Evolutionary conservation across 2,888 invertebrate genomes (phyloP).

Genomic region (Chironomus riparius): DNA sequence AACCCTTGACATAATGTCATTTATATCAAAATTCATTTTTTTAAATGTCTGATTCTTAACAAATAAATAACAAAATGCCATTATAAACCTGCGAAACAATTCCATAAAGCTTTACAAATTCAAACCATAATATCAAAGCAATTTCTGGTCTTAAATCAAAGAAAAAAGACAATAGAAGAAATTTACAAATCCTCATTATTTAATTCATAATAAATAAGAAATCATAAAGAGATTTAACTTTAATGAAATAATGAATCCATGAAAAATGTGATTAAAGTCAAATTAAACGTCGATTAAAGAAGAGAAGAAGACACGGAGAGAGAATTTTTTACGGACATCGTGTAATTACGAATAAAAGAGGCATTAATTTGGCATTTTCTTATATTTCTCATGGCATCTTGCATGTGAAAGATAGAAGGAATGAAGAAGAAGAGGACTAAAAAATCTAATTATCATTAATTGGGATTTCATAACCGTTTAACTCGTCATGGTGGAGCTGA

Average conservation of each 20-base stretch:
- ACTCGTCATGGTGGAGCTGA: neutral
- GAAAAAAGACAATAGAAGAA: too few species aligned
- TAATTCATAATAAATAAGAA: too few species aligned
- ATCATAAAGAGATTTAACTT: neutral
- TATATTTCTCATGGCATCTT: neutral
- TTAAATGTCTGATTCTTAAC: too few species aligned
- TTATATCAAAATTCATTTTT: too few species aligned
- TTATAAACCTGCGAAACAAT: too few species aligned
- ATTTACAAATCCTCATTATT: too few species aligned
- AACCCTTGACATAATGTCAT: too few species aligned
- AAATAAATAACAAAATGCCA: too few species aligned
- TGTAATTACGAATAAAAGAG: neutral
- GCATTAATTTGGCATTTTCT: constrained; percentile 12
- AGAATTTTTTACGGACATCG: neutral
- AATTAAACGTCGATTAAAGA: constrained; percentile 4
- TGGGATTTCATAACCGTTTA: neutral
- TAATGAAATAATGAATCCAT: neutral
- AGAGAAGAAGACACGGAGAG: neutral
- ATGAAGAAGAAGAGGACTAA: neutral
- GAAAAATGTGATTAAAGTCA: constrained; percentile 5
- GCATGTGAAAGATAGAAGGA: neutral
- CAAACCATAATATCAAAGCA: too few species aligned
- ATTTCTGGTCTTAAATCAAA: too few species aligned
- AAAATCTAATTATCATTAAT: constrained; percentile 20
- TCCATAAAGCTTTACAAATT: too few species aligned